Evolutionary conservation across 2,113 vertebrate genomes (phyloP), one percentile per base, ranked within the genome.

Genomic region (Lontra canadensis): DNA sequence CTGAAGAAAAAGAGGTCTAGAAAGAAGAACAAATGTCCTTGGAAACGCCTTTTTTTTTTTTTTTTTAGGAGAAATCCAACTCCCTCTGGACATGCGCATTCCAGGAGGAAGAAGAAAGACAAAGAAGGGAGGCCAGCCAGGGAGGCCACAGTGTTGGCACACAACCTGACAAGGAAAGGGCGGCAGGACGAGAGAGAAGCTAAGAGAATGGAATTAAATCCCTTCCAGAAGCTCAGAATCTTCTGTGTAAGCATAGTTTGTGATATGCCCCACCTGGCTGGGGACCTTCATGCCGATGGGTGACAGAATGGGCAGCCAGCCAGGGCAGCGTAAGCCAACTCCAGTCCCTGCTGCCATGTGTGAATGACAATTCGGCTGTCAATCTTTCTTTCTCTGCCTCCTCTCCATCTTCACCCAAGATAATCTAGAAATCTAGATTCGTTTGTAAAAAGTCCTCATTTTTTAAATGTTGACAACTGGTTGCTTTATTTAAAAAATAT

Each of bases 121-220:
- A 78, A 4, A 26, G 31, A 0, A 3, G 42, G 2, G 7, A 6
- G 23, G 4, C 3, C 44, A 9, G 47, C 23, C 63, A 29, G 47
- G 39, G 29, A 25, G 21, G 69, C 78, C 47, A 71, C 59, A 9
- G 2, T 34, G 65, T 2, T 7, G 14, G 44, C 29, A 20, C 3
- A 11, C 31, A n/a, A 11, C 20, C 42, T 20, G 14, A 20, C 36
- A 55, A 49, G 29, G 57, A 12, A 74, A 61, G 23, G 71, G 34
- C 23, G 34, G 44, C 18, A 63, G 25, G 69, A 47, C 13, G 42
- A 83, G 23, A 59, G 21, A 49, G 42, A 55, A 80, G 18, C 44
- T 31, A 59, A 15, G 34, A 78, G 59, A 57, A 83, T 85, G 67
- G 57, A 85, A 44, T 9, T 31, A 31, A 57, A 63, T 36, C 36